Evolutionary conservation across 2,113 vertebrate genomes (phyloP), one percentile per base, ranked within the genome.

Genomic region (Cyphomyrus discorhynchus): DNA sequence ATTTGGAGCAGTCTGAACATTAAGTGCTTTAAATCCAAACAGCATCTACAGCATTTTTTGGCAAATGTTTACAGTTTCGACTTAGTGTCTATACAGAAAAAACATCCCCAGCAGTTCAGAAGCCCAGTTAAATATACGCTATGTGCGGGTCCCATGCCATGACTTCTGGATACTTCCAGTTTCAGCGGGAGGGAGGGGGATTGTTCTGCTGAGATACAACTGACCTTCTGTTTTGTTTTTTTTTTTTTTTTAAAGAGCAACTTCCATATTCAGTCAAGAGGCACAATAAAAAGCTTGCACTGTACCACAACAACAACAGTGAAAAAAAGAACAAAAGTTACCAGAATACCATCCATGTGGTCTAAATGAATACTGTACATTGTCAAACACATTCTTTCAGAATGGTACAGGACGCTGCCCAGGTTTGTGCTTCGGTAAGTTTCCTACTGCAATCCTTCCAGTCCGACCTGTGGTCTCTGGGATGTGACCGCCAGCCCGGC

Each of bases 371-470:
- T 94, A 96, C 94, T 97, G 94, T 96, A 96, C 96, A 96, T 90
- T 96, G 96, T 96, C 95, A 92, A 91, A 94, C 96, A 98, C 98
- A 98, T 99, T 98, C 98, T 98, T 96, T 98, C 95, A 94, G 98
- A 99, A 99, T 98, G 97, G 97, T 97, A 96, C 96, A 96, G 95
- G 96, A 96, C 95, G 95, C 95, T 94, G 97, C 97, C 97, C 94
- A 88, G 90, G 8, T 88, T 86, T 94, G 90, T 66, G 74, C 91
- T 83, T 46, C 93, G 94, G 93, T 92, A 92, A 46, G 83, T 45
- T 13, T 86, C 13, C 50, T n/a, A 56, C 82, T 39, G 87, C 56
- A 49, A 45, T 52, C 88, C 74, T 80, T 46, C 50, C 39, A 42
- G 87, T 62, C n/a, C 24, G 86, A 90, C 56, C 74, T 89, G 82